Conservation (phyloP, 2,888 invertebrate genomes). For the Amorpha juglandis region DNA sequence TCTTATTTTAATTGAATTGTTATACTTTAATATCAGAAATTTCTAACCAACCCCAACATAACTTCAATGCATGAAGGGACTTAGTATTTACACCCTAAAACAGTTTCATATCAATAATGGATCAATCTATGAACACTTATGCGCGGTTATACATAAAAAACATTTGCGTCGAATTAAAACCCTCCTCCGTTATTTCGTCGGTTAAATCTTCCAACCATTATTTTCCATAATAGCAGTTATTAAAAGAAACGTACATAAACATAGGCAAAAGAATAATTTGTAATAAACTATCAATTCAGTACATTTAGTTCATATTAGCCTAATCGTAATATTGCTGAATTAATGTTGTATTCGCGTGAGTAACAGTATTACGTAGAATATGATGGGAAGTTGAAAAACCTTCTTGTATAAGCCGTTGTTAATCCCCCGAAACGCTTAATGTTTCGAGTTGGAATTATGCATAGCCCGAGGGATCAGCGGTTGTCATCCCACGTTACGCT, state of each 20-base stretch:
- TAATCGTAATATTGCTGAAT: slow-evolving; percentile 29
- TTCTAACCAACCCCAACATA: background rate
- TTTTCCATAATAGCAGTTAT: background rate
- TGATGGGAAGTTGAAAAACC: slow-evolving; percentile 62
- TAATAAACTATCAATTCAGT: slow-evolving; percentile 15
- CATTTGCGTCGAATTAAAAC: too few relatives aligned
- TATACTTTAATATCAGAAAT: too few relatives aligned
- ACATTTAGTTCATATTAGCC: background rate
- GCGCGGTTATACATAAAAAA: too few relatives aligned
- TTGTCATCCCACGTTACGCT: slow-evolving; percentile 71
- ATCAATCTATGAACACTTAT: too few relatives aligned
- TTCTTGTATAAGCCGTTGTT: slow-evolving; percentile 71
- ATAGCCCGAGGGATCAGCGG: slow-evolving; percentile 75
- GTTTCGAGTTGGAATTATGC: slow-evolving; percentile 78
- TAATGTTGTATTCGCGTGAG: slow-evolving; percentile 37
- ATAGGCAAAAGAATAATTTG: background rate
- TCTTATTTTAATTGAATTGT: too few relatives aligned
- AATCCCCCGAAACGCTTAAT: slow-evolving; percentile 74
- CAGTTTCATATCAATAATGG: too few relatives aligned
- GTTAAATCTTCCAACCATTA: too few relatives aligned
- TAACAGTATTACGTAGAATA: slow-evolving; percentile 35
- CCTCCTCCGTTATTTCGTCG: too few relatives aligned
- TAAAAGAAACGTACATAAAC: background rate
- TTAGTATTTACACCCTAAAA: background rate
- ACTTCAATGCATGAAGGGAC: background rate